Percentiles rank a stretch among this genome's conserved stretches.
phyloP scores from a whole-genome alignment of 1,140 invertebrate genomes.

The Sipha flava region DNA sequence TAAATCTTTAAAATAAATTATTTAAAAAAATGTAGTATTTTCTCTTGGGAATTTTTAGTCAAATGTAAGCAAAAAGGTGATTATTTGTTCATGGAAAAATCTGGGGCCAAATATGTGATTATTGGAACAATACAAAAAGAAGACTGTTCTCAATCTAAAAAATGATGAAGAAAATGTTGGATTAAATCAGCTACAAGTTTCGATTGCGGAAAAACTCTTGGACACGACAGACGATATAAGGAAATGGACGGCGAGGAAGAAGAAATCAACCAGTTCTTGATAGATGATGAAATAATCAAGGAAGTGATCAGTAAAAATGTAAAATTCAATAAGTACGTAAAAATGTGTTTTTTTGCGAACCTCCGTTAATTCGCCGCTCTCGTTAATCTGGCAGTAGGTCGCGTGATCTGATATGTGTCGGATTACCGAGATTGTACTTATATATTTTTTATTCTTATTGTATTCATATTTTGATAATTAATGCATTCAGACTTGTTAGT shows the following conservation, averaged over 20 bases:
- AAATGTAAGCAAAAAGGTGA: neutral
- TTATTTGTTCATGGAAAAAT: neutral
- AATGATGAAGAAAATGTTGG: neutral
- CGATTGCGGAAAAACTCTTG: neutral
- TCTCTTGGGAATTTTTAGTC: neutral
- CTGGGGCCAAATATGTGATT: neutral
- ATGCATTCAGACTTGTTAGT: too few relatives aligned
- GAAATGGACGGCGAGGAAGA: neutral
- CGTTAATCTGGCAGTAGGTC: too few relatives aligned
- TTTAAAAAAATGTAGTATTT: neutral
- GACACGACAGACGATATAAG: neutral
- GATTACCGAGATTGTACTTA: too few relatives aligned
- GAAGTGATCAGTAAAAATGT: too few relatives aligned
- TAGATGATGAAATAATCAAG: neutral
- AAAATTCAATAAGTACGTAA: too few relatives aligned
- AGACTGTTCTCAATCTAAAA: neutral
- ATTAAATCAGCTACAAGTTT: neutral
- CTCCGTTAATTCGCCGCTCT: too few relatives aligned
- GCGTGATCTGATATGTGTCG: too few relatives aligned
- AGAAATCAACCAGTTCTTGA: neutral
- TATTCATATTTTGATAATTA: too few relatives aligned
- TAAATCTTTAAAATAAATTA: neutral
- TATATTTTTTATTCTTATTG: too few relatives aligned
- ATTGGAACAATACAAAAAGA: neutral
- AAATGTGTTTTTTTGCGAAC: too few relatives aligned